A percentile compares a stretch with the other conserved stretches of the same genome.
Evolutionary conservation across 2,888 invertebrate species (phyloP).

Genomic region (Oxycera nigricornis): DNA sequence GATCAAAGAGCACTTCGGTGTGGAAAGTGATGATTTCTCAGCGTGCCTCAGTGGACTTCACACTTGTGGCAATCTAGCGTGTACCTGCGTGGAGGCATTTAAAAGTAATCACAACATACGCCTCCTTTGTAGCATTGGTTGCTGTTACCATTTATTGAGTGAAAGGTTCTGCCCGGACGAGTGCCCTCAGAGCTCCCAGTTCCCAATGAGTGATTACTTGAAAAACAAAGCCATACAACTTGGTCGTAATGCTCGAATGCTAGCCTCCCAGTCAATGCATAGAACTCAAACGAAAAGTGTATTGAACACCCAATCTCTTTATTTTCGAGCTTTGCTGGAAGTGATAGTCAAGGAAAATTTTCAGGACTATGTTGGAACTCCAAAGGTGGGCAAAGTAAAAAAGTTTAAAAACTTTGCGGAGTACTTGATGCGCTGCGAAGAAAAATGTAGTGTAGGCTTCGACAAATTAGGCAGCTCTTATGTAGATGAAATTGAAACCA

Average conservation of each 20-base stretch:
- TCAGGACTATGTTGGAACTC: slow-evolving; percentile 58
- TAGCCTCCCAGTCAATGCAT: slow-evolving; percentile 84
- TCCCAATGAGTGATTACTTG: slow-evolving; percentile 73
- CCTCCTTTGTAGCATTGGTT: slow-evolving; percentile 81
- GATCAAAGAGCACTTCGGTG: slow-evolving; percentile 64
- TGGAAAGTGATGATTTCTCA: slow-evolving; percentile 52
- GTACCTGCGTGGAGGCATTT: slow-evolving; percentile 76
- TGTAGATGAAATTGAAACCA: slow-evolving; percentile 60
- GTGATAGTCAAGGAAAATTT: slow-evolving; percentile 64
- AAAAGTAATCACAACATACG: slow-evolving; percentile 64
- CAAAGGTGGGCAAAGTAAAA: slow-evolving; percentile 70
- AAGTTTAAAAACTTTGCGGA: slow-evolving; percentile 71
- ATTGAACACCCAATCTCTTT: slow-evolving; percentile 71
- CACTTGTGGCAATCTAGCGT: slow-evolving; percentile 85
- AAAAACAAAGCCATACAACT: slow-evolving; percentile 64
- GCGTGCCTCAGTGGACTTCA: slow-evolving; percentile 79
- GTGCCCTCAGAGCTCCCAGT: slow-evolving; percentile 60
- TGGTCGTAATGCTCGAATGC: slow-evolving; percentile 82
- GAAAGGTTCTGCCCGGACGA: slow-evolving; percentile 62
- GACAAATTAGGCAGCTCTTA: slow-evolving; percentile 62
- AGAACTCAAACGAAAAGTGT: slow-evolving; percentile 67
- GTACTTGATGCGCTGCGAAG: slow-evolving; percentile 74
- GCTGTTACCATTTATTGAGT: slow-evolving; percentile 85
- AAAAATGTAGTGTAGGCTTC: slow-evolving; percentile 63
- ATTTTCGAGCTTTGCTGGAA: slow-evolving; percentile 80